Percentiles rank a stretch among this genome's conserved stretches.
These are phyloP conservation scores for Phenganax subtilis DNA, from an alignment of 92 coral and sea anemone genomes.

Conservation along the genomic window DNA sequence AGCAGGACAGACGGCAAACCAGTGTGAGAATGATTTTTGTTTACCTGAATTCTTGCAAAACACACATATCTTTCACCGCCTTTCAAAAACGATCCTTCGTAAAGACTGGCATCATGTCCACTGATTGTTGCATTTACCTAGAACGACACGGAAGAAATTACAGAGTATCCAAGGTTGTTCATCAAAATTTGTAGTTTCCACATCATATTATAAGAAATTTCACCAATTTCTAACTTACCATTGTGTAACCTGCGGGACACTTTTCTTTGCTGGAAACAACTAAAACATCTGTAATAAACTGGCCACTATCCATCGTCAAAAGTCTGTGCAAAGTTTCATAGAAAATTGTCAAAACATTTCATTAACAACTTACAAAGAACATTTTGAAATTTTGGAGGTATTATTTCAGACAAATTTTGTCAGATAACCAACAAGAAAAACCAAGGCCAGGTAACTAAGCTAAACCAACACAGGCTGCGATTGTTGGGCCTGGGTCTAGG, in stretches of 20 bases:
- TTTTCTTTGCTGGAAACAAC: constrained; percentile 71
- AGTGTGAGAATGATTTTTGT: neutral
- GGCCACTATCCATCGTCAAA: constrained; percentile 17
- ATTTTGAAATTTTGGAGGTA: no score
- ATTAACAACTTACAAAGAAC: neutral
- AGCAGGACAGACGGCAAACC: neutral
- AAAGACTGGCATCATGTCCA: constrained; percentile 86
- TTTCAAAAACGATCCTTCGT: constrained; percentile 81
- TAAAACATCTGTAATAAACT: constrained; percentile 68
- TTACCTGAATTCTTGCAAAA: constrained; percentile 54
- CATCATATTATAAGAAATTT: neutral
- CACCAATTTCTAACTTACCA: constrained; percentile 49
- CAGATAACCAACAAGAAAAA: no score
- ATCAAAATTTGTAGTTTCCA: neutral
- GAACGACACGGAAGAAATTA: neutral
- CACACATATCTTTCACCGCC: constrained; percentile 89
- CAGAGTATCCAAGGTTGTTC: neutral
- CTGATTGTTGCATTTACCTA: constrained; percentile 69
- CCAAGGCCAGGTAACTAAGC: no score
- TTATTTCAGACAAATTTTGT: no score
- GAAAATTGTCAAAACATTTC: neutral
- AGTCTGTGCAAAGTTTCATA: neutral
- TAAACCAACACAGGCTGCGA: no score
- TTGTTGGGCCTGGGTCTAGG: no score
- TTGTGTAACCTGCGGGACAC: constrained; percentile 63